A percentile compares a stretch with the other conserved stretches of the same genome.
Conservation (phyloP, 1,140 invertebrate species). For the Hylaeus volcanicus region DNA sequence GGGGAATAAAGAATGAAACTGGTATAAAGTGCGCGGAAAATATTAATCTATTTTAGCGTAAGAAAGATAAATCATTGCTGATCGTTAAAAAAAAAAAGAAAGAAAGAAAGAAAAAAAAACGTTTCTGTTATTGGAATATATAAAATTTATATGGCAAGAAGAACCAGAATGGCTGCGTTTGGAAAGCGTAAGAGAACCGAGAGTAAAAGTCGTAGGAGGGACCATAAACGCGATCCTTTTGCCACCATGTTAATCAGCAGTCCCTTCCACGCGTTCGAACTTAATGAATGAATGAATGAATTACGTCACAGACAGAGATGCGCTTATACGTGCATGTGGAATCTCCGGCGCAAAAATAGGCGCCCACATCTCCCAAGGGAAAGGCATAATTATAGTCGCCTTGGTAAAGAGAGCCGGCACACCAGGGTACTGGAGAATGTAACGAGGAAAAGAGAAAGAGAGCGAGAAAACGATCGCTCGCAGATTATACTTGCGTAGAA, state of each 20-base stretch:
- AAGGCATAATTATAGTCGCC: conserved; percentile 48
- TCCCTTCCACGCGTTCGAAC: conserved; percentile 56
- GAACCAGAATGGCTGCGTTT: no score
- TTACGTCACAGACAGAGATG: conserved; percentile 70
- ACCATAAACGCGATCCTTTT: conserved; percentile 39
- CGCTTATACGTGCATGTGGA: conserved; percentile 54
- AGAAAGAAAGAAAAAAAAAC: no score
- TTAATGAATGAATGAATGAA: conserved; percentile 71
- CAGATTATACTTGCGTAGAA: conserved; percentile 40
- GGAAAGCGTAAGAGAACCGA: background rate
- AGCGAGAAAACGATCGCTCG: conserved; percentile 14
- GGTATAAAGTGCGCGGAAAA: no score
- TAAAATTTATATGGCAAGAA: no score
- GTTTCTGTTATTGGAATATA: no score
- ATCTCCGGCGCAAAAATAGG: conserved; percentile 56
- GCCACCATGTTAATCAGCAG: conserved; percentile 44
- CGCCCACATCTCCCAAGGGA: conserved; percentile 56
- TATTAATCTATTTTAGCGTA: no score
- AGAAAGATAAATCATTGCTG: no score
- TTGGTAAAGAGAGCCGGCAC: background rate
- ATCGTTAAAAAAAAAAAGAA: no score
- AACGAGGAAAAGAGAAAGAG: conserved; percentile 18
- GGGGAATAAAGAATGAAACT: no score
- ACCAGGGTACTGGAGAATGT: background rate
- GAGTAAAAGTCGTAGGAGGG: conserved; percentile 3